Conservation (phyloP, 1,140 invertebrate genomes). For the Papilio glaucus region DNA sequence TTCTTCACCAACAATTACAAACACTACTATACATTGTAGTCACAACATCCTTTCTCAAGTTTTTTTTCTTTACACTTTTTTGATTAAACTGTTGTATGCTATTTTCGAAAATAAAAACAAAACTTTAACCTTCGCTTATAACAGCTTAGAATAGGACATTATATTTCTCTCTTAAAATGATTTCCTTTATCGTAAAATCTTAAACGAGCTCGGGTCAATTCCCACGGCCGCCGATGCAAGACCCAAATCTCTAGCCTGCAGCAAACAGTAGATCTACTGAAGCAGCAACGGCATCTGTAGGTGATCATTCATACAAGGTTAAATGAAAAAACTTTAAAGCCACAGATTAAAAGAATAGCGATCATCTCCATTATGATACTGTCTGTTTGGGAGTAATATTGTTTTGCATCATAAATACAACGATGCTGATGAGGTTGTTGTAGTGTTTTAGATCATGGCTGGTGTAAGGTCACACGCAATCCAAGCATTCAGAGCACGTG, state of each 20-base stretch:
- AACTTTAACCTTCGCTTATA: not conserved
- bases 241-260: constrained; percentile 72
- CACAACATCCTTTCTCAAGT: no score
- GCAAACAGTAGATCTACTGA: constrained; percentile 79
- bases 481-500: constrained; percentile 79
- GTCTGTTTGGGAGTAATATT: not conserved
- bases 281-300: constrained; percentile 65
- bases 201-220: constrained; percentile 45
- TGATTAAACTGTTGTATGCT: not conserved
- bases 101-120: not conserved
- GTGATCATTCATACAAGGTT: constrained; percentile 55
- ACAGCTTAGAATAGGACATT: not conserved
- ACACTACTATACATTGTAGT: no score
- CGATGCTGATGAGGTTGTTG: constrained; percentile 49
- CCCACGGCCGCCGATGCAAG: constrained; percentile 76
- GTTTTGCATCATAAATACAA: constrained; percentile 19
- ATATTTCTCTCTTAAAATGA: not conserved
- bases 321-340: constrained; percentile 42
- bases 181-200: constrained; percentile 29
- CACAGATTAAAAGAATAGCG: constrained; percentile 40
- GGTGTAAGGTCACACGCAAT: constrained; percentile 78
- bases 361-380: not conserved
- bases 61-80: not conserved
- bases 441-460: constrained; percentile 55
- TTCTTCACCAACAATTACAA: no score